Conservation (phyloP, 1,140 invertebrate genomes). For the Calycopis cecrops region DNA sequence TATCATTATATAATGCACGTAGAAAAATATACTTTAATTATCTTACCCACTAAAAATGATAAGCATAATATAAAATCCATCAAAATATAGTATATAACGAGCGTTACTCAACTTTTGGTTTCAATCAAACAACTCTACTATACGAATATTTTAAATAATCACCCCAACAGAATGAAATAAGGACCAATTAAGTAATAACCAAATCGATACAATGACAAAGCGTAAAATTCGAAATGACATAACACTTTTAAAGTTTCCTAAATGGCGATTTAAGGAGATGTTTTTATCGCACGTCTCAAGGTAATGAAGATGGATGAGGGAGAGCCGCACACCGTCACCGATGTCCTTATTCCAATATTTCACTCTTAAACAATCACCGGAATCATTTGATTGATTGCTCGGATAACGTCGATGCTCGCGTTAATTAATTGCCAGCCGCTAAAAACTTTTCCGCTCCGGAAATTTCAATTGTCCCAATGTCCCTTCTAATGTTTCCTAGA, state of each 20-base stretch:
- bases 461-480: conserved; percentile 21
- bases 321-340: conserved; percentile 10
- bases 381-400: conserved; percentile 30
- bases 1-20: too few species aligned
- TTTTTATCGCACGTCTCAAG: conserved; percentile 8
- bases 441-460: conserved; percentile 20
- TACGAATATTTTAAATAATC: too few species aligned
- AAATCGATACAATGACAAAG: too few species aligned
- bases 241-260: conserved; percentile 1
- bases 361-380: conserved; percentile 28
- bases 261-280: not conserved
- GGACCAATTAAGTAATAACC: too few species aligned
- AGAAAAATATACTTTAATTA: too few species aligned
- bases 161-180: too few species aligned
- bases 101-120: too few species aligned
- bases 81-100: too few species aligned
- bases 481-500: conserved; percentile 3
- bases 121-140: too few species aligned
- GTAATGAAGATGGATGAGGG: conserved; percentile 30
- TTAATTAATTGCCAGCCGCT: conserved; percentile 28
- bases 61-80: too few species aligned
- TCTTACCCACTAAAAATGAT: too few species aligned
- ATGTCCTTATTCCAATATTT: conserved; percentile 28
- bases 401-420: conserved; percentile 25
- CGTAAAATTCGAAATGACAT: not conserved